phyloP scores from a whole-genome alignment of 2,113 vertebrate genomes.

The Turdus rufiventris region DNA sequence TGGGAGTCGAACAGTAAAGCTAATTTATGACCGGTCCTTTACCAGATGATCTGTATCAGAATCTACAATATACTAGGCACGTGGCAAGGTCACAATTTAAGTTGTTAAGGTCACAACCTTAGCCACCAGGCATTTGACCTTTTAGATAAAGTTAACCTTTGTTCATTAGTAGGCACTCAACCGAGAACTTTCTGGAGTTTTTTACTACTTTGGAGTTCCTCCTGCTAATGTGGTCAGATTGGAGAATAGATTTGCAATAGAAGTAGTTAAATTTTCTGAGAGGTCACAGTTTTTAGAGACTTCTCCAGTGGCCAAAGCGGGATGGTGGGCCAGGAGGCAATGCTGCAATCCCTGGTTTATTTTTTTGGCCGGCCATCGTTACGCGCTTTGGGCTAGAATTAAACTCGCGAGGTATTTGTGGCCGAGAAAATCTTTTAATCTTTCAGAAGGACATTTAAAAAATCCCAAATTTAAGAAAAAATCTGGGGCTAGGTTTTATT shows the following conservation, averaged over 20 bases:
- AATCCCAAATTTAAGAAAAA: conserved; percentile 32
- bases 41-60: conserved; percentile 83
- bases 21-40: conserved; percentile 83
- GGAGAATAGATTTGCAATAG: conserved; percentile 54
- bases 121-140: conserved; percentile 92
- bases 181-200: conserved; percentile 82
- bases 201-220: conserved; percentile 77
- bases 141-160: conserved; percentile 93
- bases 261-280: conserved; percentile 64
- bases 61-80: conserved; percentile 84
- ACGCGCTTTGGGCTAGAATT: neutral
- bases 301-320: neutral
- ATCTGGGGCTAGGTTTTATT: neutral
- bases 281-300: conserved; percentile 54
- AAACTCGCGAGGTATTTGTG: neutral
- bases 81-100: conserved; percentile 90
- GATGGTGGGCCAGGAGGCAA: neutral
- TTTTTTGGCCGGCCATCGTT: neutral
- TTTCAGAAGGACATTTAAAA: neutral
- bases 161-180: conserved; percentile 91
- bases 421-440: conserved; percentile 13
- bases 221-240: conserved; percentile 80
- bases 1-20: conserved; percentile 72
- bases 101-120: conserved; percentile 88
- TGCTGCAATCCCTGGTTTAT: neutral